Evolutionary conservation across 1,140 invertebrate species (phyloP).

Genomic region (Formica selysi): DNA sequence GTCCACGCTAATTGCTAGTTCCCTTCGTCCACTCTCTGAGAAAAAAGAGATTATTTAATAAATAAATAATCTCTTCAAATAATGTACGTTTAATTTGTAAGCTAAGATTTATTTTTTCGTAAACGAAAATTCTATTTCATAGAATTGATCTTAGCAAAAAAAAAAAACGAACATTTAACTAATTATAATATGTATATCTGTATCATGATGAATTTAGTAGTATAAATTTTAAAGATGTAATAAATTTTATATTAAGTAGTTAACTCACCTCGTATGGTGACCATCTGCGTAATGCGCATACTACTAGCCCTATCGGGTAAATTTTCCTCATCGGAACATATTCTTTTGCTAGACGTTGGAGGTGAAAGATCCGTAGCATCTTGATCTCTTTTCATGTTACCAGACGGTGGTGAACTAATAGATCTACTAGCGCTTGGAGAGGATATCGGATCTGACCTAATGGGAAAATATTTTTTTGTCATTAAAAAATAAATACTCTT

Average conservation of each 20-base stretch:
- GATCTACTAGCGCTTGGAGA: slow-evolving; percentile 5
- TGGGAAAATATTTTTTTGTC: neutral
- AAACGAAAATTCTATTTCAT: neutral
- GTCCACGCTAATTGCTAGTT: slow-evolving; percentile 98
- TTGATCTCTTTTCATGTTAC: neutral
- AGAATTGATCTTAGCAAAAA: too few relatives aligned
- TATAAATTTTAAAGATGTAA: neutral
- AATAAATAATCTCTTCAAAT: neutral
- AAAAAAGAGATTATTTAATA: neutral
- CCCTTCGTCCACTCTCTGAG: slow-evolving; percentile 89
- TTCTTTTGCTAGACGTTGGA: neutral
- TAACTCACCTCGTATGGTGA: neutral
- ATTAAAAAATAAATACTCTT: neutral
- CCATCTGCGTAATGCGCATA: slow-evolving; percentile 8
- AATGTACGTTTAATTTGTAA: neutral
- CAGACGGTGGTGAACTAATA: neutral
- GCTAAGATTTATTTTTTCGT: neutral
- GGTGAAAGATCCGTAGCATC: neutral
- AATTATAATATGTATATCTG: neutral
- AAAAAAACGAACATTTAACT: neutral
- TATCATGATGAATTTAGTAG: neutral
- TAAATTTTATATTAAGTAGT: too few relatives aligned
- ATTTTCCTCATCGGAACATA: neutral
- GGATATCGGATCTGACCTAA: neutral
- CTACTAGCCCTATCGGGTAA: neutral